Conservation (phyloP, 2,888 invertebrate genomes). For the Tenthredo mesomela region DNA sequence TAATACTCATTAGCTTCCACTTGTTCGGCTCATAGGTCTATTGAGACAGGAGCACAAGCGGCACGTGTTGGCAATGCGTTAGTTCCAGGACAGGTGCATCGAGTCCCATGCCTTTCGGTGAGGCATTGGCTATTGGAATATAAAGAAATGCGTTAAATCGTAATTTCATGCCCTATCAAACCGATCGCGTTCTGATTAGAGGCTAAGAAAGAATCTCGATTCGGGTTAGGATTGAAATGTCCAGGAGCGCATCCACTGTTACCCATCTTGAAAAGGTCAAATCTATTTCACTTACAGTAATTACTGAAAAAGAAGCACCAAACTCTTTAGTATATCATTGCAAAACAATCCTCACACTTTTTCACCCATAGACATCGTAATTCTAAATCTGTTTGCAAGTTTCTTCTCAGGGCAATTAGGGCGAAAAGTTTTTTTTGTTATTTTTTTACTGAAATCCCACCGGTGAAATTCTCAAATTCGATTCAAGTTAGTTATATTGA, state of each 20-base stretch:
- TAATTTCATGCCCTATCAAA: slow-evolving; percentile 73
- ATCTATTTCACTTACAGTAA: not conserved
- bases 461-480: slow-evolving; percentile 4
- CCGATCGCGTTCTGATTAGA: slow-evolving; percentile 60
- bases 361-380: not conserved
- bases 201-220: slow-evolving; percentile 1
- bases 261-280: not conserved
- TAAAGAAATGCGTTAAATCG: slow-evolving; percentile 72
- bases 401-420: not conserved
- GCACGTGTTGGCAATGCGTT: slow-evolving; percentile 46
- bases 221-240: slow-evolving; percentile 37
- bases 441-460: not conserved
- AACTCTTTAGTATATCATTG: not conserved
- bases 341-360: not conserved
- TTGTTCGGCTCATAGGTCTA: slow-evolving; percentile 12
- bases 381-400: not conserved
- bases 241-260: not conserved
- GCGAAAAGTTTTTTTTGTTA: not conserved
- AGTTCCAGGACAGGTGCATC: slow-evolving; percentile 72
- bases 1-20: slow-evolving; percentile 21
- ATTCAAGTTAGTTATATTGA: not conserved
- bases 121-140: slow-evolving; percentile 58
- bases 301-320: not conserved
- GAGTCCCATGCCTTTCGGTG: slow-evolving; percentile 49
- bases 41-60: slow-evolving; percentile 14